Evolutionary conservation across 30 jellyfish, hydroid and myxozoan genomes (phyloP).

Genomic region (Aurelia aurita): DNA sequence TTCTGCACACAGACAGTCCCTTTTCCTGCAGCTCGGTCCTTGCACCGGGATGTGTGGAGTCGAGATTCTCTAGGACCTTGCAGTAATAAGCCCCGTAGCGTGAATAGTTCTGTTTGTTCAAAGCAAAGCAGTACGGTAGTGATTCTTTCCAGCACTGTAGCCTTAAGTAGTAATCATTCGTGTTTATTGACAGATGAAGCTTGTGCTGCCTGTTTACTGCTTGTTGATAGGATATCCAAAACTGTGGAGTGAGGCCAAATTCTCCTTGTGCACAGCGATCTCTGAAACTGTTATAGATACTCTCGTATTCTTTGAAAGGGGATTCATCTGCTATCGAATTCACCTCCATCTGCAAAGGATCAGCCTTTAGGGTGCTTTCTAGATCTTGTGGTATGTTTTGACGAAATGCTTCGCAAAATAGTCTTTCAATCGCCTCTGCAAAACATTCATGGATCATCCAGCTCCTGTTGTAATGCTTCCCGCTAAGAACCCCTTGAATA

Average conservation of each 20-base stretch:
- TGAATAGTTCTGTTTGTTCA: constrained; percentile 25
- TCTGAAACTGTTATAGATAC: too few relatives aligned
- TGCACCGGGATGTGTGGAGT: constrained; percentile 40
- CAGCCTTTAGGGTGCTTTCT: not conserved
- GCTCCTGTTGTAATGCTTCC: constrained; percentile 55
- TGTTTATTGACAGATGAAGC: not conserved
- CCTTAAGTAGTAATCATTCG: not conserved
- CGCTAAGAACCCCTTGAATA: constrained; percentile 13
- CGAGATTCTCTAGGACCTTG: constrained; percentile 13
- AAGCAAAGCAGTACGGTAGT: constrained; percentile 11
- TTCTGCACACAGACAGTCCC: constrained; percentile 39
- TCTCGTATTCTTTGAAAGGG: too few relatives aligned
- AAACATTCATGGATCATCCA: constrained; percentile 53
- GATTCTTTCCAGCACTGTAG: constrained; percentile 10
- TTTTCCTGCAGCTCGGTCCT: constrained; percentile 15
- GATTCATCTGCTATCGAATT: too few relatives aligned
- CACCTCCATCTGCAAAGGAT: too few relatives aligned
- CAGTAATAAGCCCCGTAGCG: constrained; percentile 18
- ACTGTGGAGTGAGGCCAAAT: constrained; percentile 10
- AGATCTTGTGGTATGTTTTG: not conserved
- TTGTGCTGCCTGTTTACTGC: constrained; percentile 7
- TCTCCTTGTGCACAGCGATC: not conserved
- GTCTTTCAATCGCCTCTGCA: constrained; percentile 27
- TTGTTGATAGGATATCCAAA: not conserved
- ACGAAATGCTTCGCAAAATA: not conserved